Base-by-base conservation (phyloP, 1,140 invertebrate genomes). In the Anthonomus grandis region DNA sequence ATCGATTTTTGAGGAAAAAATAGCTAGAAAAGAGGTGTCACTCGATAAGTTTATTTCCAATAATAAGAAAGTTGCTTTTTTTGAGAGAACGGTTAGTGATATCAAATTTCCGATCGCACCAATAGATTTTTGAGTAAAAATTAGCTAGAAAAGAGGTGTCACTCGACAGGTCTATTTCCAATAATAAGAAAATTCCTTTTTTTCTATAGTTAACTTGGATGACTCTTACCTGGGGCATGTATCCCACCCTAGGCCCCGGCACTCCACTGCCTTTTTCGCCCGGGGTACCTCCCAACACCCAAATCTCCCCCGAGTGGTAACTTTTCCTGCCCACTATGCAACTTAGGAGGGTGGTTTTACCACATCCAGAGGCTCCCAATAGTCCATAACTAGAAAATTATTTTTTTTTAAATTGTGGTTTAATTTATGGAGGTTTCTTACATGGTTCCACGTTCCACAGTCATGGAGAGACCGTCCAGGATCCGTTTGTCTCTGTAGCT, bases 181-280 rank as follows among this genome's bases (percentile, higher is more conserved):
- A n/a, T n/a, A n/a, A n/a, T n/a, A 31, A 31, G n/a, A n/a, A n/a
- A n/a, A n/a, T n/a, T n/a, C n/a, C n/a, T n/a, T n/a, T n/a, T n/a
- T n/a, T n/a, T n/a, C n/a, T n/a, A n/a, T n/a, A n/a, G n/a, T 12
- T 13, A 12, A 41, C 31, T 18, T 51, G 51, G n/a, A n/a, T n/a
- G n/a, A n/a, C n/a, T n/a, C n/a, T 71, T 69, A 84, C 82, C 75
- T 85, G 85, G 1, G 90, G 91, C 91, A 93, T 94, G 65, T 91
- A 93, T 9, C 89, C 89, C 1, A 90, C 82, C n/a, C 83, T 72
- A 1, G 84, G 81, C 12, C 90, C 90, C 0, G 91, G 90, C 0
- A 93, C 83, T 0, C 87, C 87, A 50, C 85, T 87, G 0, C 81
- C 82, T 36, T 81, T 78, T 8, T 80, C 79, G 0, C 90, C 89